Evolutionary conservation across 2,888 invertebrate genomes (phyloP).

Genomic region (Drosophila colorata): DNA sequence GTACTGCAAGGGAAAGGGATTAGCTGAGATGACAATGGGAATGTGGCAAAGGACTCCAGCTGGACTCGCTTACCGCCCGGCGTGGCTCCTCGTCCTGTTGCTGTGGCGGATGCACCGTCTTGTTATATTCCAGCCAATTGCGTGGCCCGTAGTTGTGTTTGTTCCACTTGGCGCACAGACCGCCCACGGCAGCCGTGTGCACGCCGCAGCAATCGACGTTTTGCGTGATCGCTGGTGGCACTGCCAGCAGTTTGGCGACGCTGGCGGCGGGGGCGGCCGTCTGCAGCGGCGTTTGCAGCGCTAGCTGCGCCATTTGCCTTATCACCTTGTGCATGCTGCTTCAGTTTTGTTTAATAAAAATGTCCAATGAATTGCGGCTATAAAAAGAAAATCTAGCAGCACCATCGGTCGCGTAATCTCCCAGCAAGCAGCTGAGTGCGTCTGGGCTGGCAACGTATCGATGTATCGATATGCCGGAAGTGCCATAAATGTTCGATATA

Average conservation of each 20-base stretch:
- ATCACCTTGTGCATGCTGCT: conserved; percentile 59
- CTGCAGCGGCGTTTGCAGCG: conserved; percentile 47
- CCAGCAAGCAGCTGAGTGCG: conserved; percentile 47
- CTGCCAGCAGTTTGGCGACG: conserved; percentile 21
- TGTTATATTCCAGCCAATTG: conserved; percentile 89
- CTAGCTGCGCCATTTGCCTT: conserved; percentile 58
- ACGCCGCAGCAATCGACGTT: conserved; percentile 49
- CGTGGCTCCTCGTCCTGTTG: conserved; percentile 90
- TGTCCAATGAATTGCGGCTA: conserved; percentile 14
- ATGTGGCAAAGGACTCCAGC: not conserved
- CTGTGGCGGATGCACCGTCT: conserved; percentile 93
- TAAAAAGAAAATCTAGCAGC: conserved; percentile 22
- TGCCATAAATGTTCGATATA: too few relatives aligned
- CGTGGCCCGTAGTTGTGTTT: conserved; percentile 85
- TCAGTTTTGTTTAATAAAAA: conserved; percentile 21
- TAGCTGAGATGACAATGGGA: not conserved
- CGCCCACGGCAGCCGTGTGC: conserved; percentile 74
- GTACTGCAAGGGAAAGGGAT: conserved; percentile 87
- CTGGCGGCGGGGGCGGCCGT: conserved; percentile 20
- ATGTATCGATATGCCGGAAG: conserved; percentile 11
- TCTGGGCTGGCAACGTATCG: conserved; percentile 8
- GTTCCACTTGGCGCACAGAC: conserved; percentile 75
- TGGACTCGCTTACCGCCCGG: conserved; percentile 90
- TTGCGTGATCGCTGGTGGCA: conserved; percentile 27
- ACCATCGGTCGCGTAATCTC: conserved; percentile 65